phyloP scores from a whole-genome alignment of 2,888 invertebrate genomes.

The Micoletzkya japonica region DNA sequence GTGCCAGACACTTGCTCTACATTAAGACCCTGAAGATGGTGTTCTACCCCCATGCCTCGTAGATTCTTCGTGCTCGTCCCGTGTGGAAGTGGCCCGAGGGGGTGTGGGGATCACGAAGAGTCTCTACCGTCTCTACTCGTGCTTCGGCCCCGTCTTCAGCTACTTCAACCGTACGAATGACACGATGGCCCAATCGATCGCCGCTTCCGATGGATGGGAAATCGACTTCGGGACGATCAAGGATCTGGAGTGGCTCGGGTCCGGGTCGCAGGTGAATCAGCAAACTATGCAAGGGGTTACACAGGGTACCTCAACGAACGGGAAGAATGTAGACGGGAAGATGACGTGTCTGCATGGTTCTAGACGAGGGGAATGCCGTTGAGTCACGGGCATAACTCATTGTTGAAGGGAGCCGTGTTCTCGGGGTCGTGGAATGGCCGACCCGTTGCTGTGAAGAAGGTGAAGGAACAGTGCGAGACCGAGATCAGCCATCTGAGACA shows the following conservation, averaged over 20 bases:
- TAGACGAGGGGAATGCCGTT: not conserved
- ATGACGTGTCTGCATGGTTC: not conserved
- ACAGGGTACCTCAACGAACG: not conserved
- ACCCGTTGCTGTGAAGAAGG: slow-evolving; percentile 93
- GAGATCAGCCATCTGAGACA: slow-evolving; percentile 87
- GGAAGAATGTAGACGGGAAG: not conserved
- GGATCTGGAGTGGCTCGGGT: slow-evolving; percentile 86
- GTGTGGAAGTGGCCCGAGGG: no score
- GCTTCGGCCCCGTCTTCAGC: slow-evolving; percentile 40
- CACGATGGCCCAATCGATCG: slow-evolving; percentile 28
- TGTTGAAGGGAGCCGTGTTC: slow-evolving; percentile 70
- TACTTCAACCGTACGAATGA: slow-evolving; percentile 39
- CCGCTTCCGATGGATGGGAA: slow-evolving; percentile 77
- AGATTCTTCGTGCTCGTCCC: not conserved
- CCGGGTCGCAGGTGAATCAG: slow-evolving; percentile 83
- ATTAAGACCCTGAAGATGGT: no score
- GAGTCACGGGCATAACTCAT: not conserved
- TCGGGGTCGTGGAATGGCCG: slow-evolving; percentile 78
- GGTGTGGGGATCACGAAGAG: not conserved
- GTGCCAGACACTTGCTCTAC: no score
- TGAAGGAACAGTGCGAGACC: slow-evolving; percentile 83
- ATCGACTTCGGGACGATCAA: slow-evolving; percentile 87
- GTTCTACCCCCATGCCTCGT: no score
- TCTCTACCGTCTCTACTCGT: slow-evolving; percentile 35
- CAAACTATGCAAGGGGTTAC: not conserved